A percentile compares a stretch with the other conserved stretches of the same genome.
These are phyloP conservation scores for Bradynema listronoti DNA, from an alignment of 1,140 invertebrate species.

Conservation along the genomic window DNA sequence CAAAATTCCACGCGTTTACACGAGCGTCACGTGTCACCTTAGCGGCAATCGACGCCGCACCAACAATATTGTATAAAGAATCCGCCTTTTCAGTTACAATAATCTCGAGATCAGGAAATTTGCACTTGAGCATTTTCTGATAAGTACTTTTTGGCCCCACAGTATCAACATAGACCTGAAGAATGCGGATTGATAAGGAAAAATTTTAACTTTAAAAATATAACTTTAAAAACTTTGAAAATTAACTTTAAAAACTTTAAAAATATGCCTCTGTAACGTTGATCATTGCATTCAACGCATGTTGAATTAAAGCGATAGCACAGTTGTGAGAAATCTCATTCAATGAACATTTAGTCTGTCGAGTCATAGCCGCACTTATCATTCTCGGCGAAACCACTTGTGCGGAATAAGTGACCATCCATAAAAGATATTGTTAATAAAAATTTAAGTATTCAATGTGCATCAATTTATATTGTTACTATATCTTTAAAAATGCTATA, in stretches of 20 bases:
- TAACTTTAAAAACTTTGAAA: conserved; percentile 4
- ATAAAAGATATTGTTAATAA: conserved; percentile 14
- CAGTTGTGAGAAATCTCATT: conserved; percentile 94
- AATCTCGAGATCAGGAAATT: conserved; percentile 79
- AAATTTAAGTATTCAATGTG: conserved; percentile 7
- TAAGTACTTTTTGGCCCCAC: conserved; percentile 51
- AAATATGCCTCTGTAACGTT: conserved; percentile 75
- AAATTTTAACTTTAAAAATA: conserved; percentile 4
- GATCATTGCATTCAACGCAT: conserved; percentile 70
- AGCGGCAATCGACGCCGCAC: conserved; percentile 95
- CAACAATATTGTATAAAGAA: conserved; percentile 86
- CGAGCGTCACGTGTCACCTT: conserved; percentile 83
- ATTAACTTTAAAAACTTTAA: too few species aligned
- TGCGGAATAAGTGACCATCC: conserved; percentile 41
- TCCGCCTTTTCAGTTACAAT: conserved; percentile 96
- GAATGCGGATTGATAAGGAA: background rate
- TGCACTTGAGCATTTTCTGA: conserved; percentile 68
- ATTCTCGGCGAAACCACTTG: conserved; percentile 39
- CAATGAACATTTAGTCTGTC: conserved; percentile 69
- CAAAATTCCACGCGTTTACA: conserved; percentile 78
- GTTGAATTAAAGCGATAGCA: conserved; percentile 77
- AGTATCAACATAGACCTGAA: conserved; percentile 77
- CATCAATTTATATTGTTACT: too few species aligned
- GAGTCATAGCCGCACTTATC: conserved; percentile 48
- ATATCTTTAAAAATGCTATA: too few species aligned